A percentile compares a stretch with the other conserved stretches of the same genome.
These are phyloP conservation scores for Volucella inflata DNA, from an alignment of 2,888 invertebrate species.

Conservation along the genomic window DNA sequence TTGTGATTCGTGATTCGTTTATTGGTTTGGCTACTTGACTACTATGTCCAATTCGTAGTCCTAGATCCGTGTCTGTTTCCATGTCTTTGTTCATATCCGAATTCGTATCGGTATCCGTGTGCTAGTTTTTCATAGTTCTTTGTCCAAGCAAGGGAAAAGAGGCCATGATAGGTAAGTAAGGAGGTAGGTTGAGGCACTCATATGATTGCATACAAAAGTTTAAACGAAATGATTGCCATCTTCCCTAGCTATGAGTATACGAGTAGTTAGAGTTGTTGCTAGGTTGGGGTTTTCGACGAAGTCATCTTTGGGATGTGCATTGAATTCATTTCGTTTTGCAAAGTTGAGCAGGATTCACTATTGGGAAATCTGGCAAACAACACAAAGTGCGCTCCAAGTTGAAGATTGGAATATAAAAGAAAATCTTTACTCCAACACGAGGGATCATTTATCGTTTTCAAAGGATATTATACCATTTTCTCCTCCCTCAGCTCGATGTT, in stretches of 20 bases:
- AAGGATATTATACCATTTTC: conserved; percentile 53
- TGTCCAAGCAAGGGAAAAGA: not conserved
- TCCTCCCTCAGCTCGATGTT: not conserved
- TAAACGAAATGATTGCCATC: conserved; percentile 60
- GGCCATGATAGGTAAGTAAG: not conserved
- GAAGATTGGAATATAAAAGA: conserved; percentile 62
- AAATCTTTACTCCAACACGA: conserved; percentile 49
- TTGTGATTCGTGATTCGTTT: conserved; percentile 2
- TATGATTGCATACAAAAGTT: conserved; percentile 35
- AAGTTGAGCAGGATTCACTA: conserved; percentile 33
- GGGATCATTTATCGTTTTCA: conserved; percentile 66
- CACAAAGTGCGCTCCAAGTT: conserved; percentile 46
- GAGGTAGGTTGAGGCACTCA: conserved; percentile 1
- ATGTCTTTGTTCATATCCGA: too few species aligned
- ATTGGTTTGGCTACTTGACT: conserved; percentile 49
- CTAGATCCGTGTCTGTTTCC: too few species aligned
- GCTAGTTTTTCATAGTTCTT: conserved; percentile 33
- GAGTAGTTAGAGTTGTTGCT: conserved; percentile 2
- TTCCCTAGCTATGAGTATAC: conserved; percentile 55
- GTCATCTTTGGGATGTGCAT: conserved; percentile 31
- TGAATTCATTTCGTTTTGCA: conserved; percentile 54
- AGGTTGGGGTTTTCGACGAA: not conserved
- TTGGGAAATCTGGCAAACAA: conserved; percentile 59
- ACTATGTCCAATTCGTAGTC: not conserved
- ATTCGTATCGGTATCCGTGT: conserved; percentile 6